A percentile compares a stretch with the other conserved stretches of the same genome.
Conservation (phyloP, 2,888 invertebrate species). For the Leptopilina drosophilae region DNA sequence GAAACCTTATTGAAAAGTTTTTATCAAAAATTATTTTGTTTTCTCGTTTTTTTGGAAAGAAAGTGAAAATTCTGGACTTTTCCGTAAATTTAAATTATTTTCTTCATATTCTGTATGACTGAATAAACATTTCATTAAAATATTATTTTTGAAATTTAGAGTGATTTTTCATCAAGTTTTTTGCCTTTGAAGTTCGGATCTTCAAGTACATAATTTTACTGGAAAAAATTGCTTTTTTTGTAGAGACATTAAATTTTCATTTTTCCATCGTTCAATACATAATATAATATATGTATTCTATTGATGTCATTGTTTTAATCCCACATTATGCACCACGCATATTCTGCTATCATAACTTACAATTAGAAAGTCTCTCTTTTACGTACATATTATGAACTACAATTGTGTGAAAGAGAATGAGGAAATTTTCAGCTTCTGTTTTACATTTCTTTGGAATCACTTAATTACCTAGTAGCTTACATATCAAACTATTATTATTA, state of each 20-base stretch:
- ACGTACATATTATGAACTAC: constrained; percentile 14
- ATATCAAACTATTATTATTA: not conserved
- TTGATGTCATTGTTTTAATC: constrained; percentile 27
- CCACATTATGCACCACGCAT: constrained; percentile 13
- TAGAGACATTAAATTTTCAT: not conserved
- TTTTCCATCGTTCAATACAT: not conserved
- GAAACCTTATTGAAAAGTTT: too few species aligned
- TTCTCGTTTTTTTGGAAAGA: too few species aligned
- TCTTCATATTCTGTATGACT: too few species aligned
- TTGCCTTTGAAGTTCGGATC: too few species aligned
- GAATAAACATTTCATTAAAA: too few species aligned
- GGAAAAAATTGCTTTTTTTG: not conserved
- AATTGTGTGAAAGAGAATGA: constrained; percentile 19
- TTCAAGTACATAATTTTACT: not conserved
- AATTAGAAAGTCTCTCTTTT: constrained; percentile 35
- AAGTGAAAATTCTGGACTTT: too few species aligned
- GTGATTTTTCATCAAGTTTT: too few species aligned
- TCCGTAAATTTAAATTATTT: too few species aligned
- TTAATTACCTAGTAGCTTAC: not conserved
- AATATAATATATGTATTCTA: not conserved
- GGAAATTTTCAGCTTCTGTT: not conserved
- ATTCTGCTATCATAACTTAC: constrained; percentile 30
- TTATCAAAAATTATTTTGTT: too few species aligned
- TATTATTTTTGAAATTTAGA: too few species aligned
- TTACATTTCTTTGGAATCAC: not conserved